These are phyloP conservation scores for Drosophila sulfurigaster DNA, from an alignment of 1,140 invertebrate genomes.

Conservation along the genomic window DNA sequence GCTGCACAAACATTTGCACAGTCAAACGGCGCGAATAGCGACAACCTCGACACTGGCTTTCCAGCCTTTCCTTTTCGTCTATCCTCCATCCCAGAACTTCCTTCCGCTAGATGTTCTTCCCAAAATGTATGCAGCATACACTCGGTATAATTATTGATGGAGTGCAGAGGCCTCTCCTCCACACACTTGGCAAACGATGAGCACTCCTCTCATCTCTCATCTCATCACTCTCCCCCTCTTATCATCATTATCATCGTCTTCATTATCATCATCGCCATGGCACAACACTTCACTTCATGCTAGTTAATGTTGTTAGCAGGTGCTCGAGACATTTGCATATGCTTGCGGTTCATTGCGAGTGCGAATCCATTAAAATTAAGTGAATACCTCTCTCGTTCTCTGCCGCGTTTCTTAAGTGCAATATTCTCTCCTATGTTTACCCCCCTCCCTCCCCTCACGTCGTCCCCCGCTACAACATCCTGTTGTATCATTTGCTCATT, in stretches of 20 bases:
- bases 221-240: not conserved
- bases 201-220: slow-evolving; percentile 28
- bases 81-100: not conserved
- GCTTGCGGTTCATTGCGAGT: slow-evolving; percentile 81
- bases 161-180: slow-evolving; percentile 50
- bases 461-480: not conserved
- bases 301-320: slow-evolving; percentile 82
- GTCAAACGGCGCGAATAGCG: slow-evolving; percentile 65
- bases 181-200: slow-evolving; percentile 56
- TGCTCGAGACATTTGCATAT: slow-evolving; percentile 81
- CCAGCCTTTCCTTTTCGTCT: slow-evolving; percentile 2
- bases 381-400: slow-evolving; percentile 34
- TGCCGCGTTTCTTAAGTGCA: not conserved
- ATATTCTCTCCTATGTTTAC: not conserved
- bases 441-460: not conserved
- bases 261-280: not conserved
- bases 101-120: slow-evolving; percentile 15
- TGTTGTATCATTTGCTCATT: slow-evolving; percentile 69
- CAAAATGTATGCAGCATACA: slow-evolving; percentile 75
- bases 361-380: slow-evolving; percentile 80
- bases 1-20: slow-evolving; percentile 76
- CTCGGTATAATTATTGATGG: slow-evolving; percentile 76
- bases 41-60: slow-evolving; percentile 4
- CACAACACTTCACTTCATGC: slow-evolving; percentile 45
- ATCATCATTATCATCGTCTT: not conserved